Evolutionary conservation across 2,113 vertebrate genomes (phyloP), one percentile per base, ranked within the genome.

Genomic region (Gavia stellata): DNA sequence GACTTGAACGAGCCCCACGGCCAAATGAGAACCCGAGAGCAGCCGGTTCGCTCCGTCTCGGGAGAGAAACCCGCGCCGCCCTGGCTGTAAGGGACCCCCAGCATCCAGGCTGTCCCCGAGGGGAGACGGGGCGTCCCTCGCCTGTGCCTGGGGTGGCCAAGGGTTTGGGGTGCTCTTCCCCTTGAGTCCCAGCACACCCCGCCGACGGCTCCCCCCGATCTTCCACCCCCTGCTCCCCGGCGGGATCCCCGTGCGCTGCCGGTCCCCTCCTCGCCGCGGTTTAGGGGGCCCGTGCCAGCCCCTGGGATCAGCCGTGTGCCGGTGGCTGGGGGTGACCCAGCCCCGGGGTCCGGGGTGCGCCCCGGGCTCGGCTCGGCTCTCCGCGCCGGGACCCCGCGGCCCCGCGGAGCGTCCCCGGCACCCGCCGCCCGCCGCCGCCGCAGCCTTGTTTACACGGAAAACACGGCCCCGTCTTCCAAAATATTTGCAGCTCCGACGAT

Each of bases 381-480:
- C 55, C 14, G 15, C 33, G 1, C 49, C 19, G 19, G 36, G 19
- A 29, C 1, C 2, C 11, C 24, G 36, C 23, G 47, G 20, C 19
- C 12, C 20, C 47, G 26, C 36, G 5, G 70, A 72, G 16, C 53
- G 26, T n/a, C 38, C 40, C n/a, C 16, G 52, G 66, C 34, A 8
- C 33, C 28, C n/a, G 52, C 63, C 45, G 36, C 13, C 40, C 38
- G 56, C 38, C 50, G 40, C 81, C 38, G 68, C 62, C 72, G 63
- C 79, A 53, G n/a, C 44, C 55, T 82, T 94, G 53, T 90, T 95
- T 87, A 87, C 70, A 47, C 49, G 50, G 87, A 93, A 89, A 90
- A 42, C 73, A 72, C 50, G 29, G 70, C 61, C 17, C 59, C 88
- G 67, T 67, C 88, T 94, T 94, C 88, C 82, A 95, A 94, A 94